phyloP scores from a whole-genome alignment of 1,140 invertebrate genomes.

The Stenopsyche tienmushanensis region DNA sequence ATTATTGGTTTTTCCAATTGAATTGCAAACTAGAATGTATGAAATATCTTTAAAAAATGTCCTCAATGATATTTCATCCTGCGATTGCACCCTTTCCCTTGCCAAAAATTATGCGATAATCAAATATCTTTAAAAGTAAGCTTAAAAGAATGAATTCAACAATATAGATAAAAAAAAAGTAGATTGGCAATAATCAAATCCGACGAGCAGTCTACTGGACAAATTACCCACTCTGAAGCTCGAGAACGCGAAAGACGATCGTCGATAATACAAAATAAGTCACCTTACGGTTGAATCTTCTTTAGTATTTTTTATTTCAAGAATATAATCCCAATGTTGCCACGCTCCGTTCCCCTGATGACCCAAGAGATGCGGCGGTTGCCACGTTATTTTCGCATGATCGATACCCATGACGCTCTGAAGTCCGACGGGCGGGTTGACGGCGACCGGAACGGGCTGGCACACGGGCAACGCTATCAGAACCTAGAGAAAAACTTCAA shows the following conservation, averaged over 20 bases:
- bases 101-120: too few relatives aligned
- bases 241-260: too few relatives aligned
- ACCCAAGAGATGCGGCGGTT: conserved; percentile 70
- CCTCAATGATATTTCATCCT: too few relatives aligned
- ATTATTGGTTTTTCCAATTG: too few relatives aligned
- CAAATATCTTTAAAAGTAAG: too few relatives aligned
- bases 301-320: conserved; percentile 67
- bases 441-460: conserved; percentile 76
- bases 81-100: too few relatives aligned
- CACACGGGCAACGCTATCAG: conserved; percentile 62
- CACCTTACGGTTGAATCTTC: conserved; percentile 54
- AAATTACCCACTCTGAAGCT: too few relatives aligned
- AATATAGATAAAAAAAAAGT: not conserved
- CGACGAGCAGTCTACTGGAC: conserved; percentile 51
- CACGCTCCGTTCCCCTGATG: conserved; percentile 81
- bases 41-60: too few relatives aligned
- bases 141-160: too few relatives aligned
- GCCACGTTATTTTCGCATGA: conserved; percentile 77
- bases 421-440: conserved; percentile 73
- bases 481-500: conserved; percentile 47
- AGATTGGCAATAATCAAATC: conserved; percentile 3
- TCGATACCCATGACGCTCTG: conserved; percentile 75
- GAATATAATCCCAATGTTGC: conserved; percentile 82
- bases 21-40: too few relatives aligned
- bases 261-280: too few relatives aligned